These are phyloP conservation scores for Amiota minor DNA, from an alignment of 2,888 invertebrate genomes.

Conservation along the genomic window DNA sequence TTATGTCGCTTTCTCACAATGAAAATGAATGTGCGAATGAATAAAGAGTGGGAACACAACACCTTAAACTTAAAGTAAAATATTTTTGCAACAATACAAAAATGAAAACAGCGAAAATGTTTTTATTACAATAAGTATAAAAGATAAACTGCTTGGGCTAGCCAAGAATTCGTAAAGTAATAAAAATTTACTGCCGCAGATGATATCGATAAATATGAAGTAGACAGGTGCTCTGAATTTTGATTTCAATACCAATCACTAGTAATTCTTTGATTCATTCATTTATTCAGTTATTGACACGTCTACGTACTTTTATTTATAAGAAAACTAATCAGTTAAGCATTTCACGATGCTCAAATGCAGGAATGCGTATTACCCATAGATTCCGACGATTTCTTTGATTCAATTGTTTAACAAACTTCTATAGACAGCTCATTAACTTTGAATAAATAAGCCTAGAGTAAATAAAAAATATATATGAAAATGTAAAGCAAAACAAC, in stretches of 20 bases:
- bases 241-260: background rate
- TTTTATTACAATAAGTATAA: no score
- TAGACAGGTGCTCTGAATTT: no score
- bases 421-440: constrained; percentile 29
- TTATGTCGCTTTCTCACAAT: no score
- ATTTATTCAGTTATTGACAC: background rate
- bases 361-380: no score
- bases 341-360: no score
- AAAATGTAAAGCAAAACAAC: constrained; percentile 49
- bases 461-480: background rate
- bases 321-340: background rate
- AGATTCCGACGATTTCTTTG: no score
- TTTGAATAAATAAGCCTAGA: constrained; percentile 7
- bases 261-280: background rate
- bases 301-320: background rate
- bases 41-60: background rate
- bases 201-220: background rate
- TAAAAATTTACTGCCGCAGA: constrained; percentile 18
- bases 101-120: no score
- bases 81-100: background rate
- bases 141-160: constrained; percentile 17
- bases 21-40: no score
- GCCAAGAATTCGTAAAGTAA: constrained; percentile 14
- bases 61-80: background rate
- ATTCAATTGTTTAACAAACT: constrained; percentile 3